Percentiles rank a stretch among this genome's conserved stretches.
phyloP scores from a whole-genome alignment of 2,888 invertebrate species.

The Agrotis puta region DNA sequence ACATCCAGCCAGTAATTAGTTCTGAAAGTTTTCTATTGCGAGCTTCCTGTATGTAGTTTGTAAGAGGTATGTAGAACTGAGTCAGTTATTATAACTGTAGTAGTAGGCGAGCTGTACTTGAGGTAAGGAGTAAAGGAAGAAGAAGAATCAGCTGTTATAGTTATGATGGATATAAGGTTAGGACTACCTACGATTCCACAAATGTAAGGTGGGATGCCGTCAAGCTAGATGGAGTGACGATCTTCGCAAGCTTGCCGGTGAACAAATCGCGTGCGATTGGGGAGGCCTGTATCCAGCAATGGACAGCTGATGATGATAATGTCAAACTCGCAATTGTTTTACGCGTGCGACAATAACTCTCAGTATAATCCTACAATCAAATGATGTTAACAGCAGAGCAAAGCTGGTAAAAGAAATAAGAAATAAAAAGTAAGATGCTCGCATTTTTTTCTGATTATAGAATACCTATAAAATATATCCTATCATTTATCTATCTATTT shows the following conservation, averaged over 20 bases:
- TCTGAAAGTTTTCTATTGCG: constrained; percentile 13
- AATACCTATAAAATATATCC: too few species aligned
- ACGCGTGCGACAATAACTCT: neutral
- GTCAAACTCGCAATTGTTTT: neutral
- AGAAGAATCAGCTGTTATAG: too few species aligned
- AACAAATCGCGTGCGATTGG: too few species aligned
- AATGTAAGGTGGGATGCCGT: too few species aligned
- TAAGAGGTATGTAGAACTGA: neutral
- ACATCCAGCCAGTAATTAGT: constrained; percentile 21
- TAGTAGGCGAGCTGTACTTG: neutral
- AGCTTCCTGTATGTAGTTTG: constrained; percentile 3
- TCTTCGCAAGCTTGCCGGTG: too few species aligned
- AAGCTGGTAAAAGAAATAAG: neutral
- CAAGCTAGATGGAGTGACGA: too few species aligned
- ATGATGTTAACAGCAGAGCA: neutral
- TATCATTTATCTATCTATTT: too few species aligned
- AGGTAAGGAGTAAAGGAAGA: neutral
- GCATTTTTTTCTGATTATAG: neutral
- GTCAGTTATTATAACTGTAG: neutral
- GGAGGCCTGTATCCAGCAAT: too few species aligned
- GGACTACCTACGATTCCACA: too few species aligned
- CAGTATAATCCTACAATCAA: neutral
- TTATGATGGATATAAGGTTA: too few species aligned
- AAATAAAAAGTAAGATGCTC: neutral
- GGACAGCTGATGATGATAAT: neutral